Evolutionary conservation across 2,113 vertebrate genomes (phyloP), one percentile per base, ranked within the genome.

Genomic region (Scytalopus superciliaris): DNA sequence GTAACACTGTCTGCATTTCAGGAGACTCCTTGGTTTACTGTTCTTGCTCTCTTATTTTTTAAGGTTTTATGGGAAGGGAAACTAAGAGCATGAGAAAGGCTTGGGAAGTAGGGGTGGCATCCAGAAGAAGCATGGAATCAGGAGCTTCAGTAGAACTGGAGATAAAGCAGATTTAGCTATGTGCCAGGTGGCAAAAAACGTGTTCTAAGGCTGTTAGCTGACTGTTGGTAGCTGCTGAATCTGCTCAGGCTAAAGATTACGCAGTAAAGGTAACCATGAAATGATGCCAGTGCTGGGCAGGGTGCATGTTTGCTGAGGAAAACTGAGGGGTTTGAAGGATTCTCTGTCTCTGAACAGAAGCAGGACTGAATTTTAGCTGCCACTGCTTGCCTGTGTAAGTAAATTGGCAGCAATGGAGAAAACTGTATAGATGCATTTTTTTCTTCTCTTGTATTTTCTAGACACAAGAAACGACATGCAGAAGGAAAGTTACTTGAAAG

Each of bases 401-500:
- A 86, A 73, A 57, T 39, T 80, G 42, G 52, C 44, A 89, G 73
- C 84, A 78, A 37, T 52, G 44, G 23, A 87, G 50, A 87, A 94
- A 82, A 57, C 17, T 6, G 8, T 63, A 47, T 33, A 27, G 3
- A 12, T 72, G 22, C 6, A 12, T 49, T 84, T 92, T 50, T 94
- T 77, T 73, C 33, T 68, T 44, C 23, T 90, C 30, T 84, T 87
- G 19, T 78, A 94, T 91, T 81, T 68, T 45, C 13, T 96, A 98
- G 98, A 97, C 56, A 63, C 86, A 63, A 96, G 91, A 94, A 96
- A 93, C 2, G 97, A 97, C 8, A 73, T 88, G 53, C 98, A 98
- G 53, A 98, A 97, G 84, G 97, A 98, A 56, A 97, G 83, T 33
- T 88, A 86, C 45, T 83, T 99, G 68, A 98, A 98, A 94, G 96